These are phyloP conservation scores for Sympetrum striolatum DNA, from an alignment of 2,888 invertebrate species.

Conservation along the genomic window DNA sequence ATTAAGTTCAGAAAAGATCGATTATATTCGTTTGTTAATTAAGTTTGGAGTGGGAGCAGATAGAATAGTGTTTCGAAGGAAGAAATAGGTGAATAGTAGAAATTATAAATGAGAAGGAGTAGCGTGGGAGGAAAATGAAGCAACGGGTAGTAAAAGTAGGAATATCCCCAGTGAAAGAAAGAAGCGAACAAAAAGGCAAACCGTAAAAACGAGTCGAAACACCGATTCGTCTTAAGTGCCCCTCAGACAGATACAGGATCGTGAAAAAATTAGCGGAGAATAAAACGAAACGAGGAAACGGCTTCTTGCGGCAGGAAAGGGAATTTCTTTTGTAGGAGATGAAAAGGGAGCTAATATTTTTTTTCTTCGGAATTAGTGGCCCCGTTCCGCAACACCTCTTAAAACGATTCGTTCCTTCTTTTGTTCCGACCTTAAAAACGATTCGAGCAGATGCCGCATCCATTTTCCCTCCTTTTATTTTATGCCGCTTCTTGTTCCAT, in stretches of 20 bases:
- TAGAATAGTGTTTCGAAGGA: too few species aligned
- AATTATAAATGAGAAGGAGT: too few species aligned
- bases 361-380: neutral
- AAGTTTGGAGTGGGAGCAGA: too few species aligned
- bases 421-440: neutral
- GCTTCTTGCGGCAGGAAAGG: neutral
- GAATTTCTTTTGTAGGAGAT: neutral
- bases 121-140: too few species aligned
- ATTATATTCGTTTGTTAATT: too few species aligned
- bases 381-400: neutral
- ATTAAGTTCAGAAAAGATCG: too few species aligned
- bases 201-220: neutral
- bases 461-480: neutral
- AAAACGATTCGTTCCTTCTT: neutral
- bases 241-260: neutral
- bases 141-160: too few species aligned
- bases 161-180: neutral
- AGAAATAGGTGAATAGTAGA: too few species aligned
- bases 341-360: neutral
- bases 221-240: neutral
- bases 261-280: neutral
- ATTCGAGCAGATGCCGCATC: neutral
- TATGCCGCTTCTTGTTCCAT: neutral
- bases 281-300: neutral
- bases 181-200: neutral